Conservation (phyloP, 2,888 invertebrate species). For the Peribatodes rhomboidaria region DNA sequence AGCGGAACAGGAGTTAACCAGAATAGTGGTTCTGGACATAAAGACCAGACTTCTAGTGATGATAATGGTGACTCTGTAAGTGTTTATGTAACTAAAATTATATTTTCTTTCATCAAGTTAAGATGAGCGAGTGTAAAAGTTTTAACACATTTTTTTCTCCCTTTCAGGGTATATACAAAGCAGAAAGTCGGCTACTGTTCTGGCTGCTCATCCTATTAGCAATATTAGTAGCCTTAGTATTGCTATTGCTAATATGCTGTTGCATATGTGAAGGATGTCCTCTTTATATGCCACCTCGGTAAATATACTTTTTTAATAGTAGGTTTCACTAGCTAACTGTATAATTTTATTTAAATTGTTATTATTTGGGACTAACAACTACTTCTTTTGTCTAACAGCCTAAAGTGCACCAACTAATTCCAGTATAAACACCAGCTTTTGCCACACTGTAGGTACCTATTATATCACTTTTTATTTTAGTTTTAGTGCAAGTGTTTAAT, state of each 20-base stretch:
- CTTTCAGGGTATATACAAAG: conserved; percentile 89
- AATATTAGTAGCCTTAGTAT: conserved; percentile 90
- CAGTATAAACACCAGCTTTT: conserved; percentile 68
- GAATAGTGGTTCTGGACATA: conserved; percentile 51
- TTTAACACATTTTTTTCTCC: not conserved
- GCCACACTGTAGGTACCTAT: conserved; percentile 64
- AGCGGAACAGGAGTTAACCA: conserved; percentile 44
- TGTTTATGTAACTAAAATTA: conserved; percentile 13
- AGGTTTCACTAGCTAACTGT: conserved; percentile 15
- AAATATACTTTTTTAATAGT: conserved; percentile 54
- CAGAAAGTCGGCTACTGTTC: conserved; percentile 90
- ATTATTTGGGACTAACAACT: conserved; percentile 55
- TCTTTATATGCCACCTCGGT: conserved; percentile 92
- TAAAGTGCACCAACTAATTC: conserved; percentile 77
- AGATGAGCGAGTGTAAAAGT: not conserved
- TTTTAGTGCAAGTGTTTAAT: not conserved
- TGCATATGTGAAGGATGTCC: conserved; percentile 95
- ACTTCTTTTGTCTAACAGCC: conserved; percentile 72
- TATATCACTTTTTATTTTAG: not conserved
- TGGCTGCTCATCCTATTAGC: conserved; percentile 93
- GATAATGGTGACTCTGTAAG: conserved; percentile 73
- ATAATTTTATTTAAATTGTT: not conserved
- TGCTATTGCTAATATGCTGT: conserved; percentile 91
- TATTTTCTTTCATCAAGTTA: not conserved
- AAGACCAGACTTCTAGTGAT: conserved; percentile 60